Evolutionary conservation across 2,888 invertebrate genomes (phyloP), one percentile per base, ranked within the genome.

Genomic region (Heliconius ethilla): DNA sequence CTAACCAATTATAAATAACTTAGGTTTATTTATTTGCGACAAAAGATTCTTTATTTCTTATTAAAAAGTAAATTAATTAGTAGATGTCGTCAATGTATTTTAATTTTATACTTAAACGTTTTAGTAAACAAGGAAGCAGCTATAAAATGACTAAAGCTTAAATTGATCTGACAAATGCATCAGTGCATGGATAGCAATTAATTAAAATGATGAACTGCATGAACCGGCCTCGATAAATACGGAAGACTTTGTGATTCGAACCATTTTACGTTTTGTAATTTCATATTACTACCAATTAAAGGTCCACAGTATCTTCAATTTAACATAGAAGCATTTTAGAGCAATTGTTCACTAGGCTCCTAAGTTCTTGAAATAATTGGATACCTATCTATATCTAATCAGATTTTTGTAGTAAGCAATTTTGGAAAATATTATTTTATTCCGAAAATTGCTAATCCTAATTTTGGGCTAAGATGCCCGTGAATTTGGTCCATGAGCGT

Each of bases 211-310:
- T 89, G 90, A 89, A 89, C 89, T 85, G 81, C 81, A 77, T 89
- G 89, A 89, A 88, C 88, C 85, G 91, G 84, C 91, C 92, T 89
- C 89, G 86, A 88, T 92, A 87, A 83, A 90, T 82, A 83, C 90
- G 92, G 92, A 92, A 91, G 91, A 85, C 83, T 75, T 78, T 73
- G 37, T 40, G 40, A 13, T 40, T 65, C 63, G 40, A 66, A 62
- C 45, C 70, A 55, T 63, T 70, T 63, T 62, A 73, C 62, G 37
- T 77, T 22, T 55, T 80, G 78, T 80, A 25, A 76, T 76, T 33
- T 72, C 65, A 70, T 25, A 76, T 33, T 29, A 33, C n/a, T 15
- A 15, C 25, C 29, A 72, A 18, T 13, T 33, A 7, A 55, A 59
- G 6, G 29, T 55, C 33, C 59, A 59, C 15, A 37, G 3, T 11